Conservation (phyloP, 2,113 vertebrate species). For the Gracilinanus agilis region DNA sequence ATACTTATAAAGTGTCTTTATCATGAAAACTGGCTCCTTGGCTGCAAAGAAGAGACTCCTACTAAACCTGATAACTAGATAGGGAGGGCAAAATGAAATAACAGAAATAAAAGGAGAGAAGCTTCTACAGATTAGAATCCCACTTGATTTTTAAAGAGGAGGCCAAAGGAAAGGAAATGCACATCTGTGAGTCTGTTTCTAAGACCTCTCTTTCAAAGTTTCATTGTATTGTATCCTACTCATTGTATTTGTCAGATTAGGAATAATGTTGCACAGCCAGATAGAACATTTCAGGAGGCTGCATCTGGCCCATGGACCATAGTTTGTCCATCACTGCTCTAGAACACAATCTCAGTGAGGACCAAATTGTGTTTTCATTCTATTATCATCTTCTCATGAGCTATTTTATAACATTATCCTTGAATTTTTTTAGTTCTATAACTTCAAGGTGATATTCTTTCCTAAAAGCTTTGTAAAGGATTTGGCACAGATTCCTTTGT, state of each 20-base stretch:
- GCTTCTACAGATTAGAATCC: not conserved
- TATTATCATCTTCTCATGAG: not conserved
- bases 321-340: too few species aligned
- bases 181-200: too few species aligned
- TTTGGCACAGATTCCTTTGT: not conserved
- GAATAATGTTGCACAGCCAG: too few species aligned
- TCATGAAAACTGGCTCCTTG: not conserved
- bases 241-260: too few species aligned
- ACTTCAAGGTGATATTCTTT: not conserved
- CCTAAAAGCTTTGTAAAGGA: not conserved
- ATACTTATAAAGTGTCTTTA: not conserved
- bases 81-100: not conserved
- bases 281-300: too few species aligned
- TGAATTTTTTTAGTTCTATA: not conserved
- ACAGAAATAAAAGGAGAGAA: constrained; percentile 3
- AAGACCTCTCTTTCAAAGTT: too few species aligned
- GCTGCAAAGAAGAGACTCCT: not conserved
- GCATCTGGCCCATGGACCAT: too few species aligned
- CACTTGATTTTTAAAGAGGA: too few species aligned
- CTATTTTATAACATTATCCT: not conserved
- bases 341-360: not conserved
- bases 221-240: too few species aligned
- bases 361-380: not conserved
- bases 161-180: too few species aligned
- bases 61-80: not conserved